Percentiles rank a stretch among this genome's conserved stretches.
These are phyloP conservation scores for Mergus octosetaceus DNA, from an alignment of 2,797 vertebrate genomes.

Conservation along the genomic window DNA sequence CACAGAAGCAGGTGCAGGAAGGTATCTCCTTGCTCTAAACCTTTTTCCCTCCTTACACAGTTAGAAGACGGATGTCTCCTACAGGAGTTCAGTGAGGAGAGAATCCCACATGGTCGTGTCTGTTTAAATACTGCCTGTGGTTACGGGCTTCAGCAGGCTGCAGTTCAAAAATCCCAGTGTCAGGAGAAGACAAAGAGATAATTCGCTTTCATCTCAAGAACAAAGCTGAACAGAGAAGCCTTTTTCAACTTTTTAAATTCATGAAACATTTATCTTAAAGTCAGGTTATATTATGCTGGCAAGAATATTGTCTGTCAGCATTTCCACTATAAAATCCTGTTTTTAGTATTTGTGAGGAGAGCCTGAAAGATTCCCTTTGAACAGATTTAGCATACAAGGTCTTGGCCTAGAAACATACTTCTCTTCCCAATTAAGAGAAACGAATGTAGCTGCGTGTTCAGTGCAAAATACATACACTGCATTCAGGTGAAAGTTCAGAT, in stretches of 20 bases:
- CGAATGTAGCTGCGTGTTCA: not conserved
- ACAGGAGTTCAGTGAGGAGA: slow-evolving; percentile 41
- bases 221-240: slow-evolving; percentile 72
- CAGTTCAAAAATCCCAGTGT: slow-evolving; percentile 72
- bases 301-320: slow-evolving; percentile 72
- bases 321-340: slow-evolving; percentile 63
- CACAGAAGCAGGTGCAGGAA: not conserved
- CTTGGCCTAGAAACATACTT: slow-evolving; percentile 51
- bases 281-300: slow-evolving; percentile 73
- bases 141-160: slow-evolving; percentile 62
- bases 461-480: not conserved
- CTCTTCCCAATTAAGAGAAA: slow-evolving; percentile 28
- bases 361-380: slow-evolving; percentile 72
- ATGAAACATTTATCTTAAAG: slow-evolving; percentile 81
- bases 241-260: slow-evolving; percentile 78
- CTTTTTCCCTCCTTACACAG: not conserved
- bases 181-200: slow-evolving; percentile 71
- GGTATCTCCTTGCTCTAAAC: not conserved
- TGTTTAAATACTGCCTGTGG: slow-evolving; percentile 69
- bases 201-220: slow-evolving; percentile 81
- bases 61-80: slow-evolving; percentile 51
- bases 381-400: slow-evolving; percentile 57
- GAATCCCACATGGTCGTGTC: slow-evolving; percentile 37
- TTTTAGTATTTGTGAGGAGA: slow-evolving; percentile 57
- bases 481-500: not conserved